Percentiles rank a stretch among this genome's conserved stretches.
phyloP scores from a whole-genome alignment of 1,140 invertebrate genomes.

The Lepidurus arcticus region DNA sequence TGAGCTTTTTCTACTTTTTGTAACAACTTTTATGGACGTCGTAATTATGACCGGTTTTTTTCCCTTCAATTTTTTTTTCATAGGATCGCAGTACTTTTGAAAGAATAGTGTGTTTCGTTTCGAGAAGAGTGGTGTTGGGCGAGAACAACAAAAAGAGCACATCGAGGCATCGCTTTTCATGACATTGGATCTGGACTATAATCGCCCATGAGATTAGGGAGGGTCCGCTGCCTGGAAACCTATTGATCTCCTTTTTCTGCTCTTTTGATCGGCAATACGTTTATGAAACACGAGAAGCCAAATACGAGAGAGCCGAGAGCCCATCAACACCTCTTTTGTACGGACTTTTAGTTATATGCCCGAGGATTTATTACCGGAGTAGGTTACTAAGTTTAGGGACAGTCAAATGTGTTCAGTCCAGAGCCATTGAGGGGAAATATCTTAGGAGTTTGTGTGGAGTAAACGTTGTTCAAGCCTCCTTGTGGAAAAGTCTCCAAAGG shows the following conservation, averaged over 20 bases:
- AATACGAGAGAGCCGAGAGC: not conserved
- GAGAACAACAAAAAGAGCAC: not conserved
- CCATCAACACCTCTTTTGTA: constrained; percentile 15
- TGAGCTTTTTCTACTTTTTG: not conserved
- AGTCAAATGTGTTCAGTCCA: not conserved
- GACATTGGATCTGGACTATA: not conserved
- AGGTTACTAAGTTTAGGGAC: not conserved
- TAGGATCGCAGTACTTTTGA: too few relatives aligned
- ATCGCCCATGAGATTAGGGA: constrained; percentile 7
- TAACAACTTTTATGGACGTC: constrained; percentile 13
- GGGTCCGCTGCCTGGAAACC: constrained; percentile 4
- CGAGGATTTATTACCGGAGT: constrained; percentile 1
- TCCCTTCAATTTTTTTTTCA: not conserved
- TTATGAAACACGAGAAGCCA: constrained; percentile 6
- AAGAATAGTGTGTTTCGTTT: not conserved
- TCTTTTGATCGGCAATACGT: constrained; percentile 12
- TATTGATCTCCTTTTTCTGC: constrained; percentile 10
- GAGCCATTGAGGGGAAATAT: not conserved
- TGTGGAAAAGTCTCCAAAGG: not conserved
- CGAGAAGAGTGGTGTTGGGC: not conserved
- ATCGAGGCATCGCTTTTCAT: constrained; percentile 9
- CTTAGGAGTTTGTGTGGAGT: not conserved
- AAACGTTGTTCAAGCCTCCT: not conserved
- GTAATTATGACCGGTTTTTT: constrained; percentile 19
- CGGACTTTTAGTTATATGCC: not conserved